A percentile compares a stretch with the other conserved stretches of the same genome.
phyloP scores from a whole-genome alignment of 1,140 invertebrate species.

The Lordiphosa stackelbergi region DNA sequence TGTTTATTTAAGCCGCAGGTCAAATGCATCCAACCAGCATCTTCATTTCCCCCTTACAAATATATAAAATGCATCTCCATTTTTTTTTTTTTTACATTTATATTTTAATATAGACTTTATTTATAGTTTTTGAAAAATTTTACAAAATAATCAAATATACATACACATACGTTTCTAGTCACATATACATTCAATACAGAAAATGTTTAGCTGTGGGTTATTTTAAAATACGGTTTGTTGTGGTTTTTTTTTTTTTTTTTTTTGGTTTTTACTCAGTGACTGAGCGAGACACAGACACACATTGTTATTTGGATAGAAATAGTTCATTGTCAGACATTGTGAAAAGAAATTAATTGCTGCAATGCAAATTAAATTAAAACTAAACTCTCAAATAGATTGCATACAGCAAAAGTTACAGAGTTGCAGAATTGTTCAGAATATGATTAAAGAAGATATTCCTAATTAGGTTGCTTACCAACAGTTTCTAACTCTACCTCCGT shows the following conservation, averaged over 20 bases:
- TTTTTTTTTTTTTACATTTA: slow-evolving; percentile 53
- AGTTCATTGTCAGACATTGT: too few relatives aligned
- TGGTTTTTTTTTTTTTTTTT: slow-evolving; percentile 10
- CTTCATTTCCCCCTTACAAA: background rate
- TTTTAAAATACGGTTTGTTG: slow-evolving; percentile 14
- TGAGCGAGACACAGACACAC: too few relatives aligned
- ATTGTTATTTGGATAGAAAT: too few relatives aligned
- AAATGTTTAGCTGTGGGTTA: slow-evolving; percentile 59
- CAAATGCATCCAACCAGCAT: background rate
- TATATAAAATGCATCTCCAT: background rate
- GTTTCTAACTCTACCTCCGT: too few relatives aligned
- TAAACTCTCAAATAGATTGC: too few relatives aligned
- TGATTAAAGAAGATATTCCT: too few relatives aligned
- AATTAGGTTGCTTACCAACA: too few relatives aligned
- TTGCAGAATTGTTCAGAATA: too few relatives aligned
- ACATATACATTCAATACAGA: slow-evolving; percentile 75
- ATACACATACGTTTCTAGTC: slow-evolving; percentile 73
- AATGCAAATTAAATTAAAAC: too few relatives aligned
- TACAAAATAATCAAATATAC: slow-evolving; percentile 76
- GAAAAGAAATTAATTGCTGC: too few relatives aligned
- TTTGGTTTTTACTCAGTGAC: background rate
- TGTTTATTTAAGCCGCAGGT: slow-evolving; percentile 5
- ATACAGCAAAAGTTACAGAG: too few relatives aligned
- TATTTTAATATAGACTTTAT: slow-evolving; percentile 76
- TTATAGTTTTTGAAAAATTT: slow-evolving; percentile 76